Evolutionary conservation across 2,888 invertebrate species (phyloP), one percentile per base, ranked within the genome.

Genomic region (Thysanoteuthis rhombus): DNA sequence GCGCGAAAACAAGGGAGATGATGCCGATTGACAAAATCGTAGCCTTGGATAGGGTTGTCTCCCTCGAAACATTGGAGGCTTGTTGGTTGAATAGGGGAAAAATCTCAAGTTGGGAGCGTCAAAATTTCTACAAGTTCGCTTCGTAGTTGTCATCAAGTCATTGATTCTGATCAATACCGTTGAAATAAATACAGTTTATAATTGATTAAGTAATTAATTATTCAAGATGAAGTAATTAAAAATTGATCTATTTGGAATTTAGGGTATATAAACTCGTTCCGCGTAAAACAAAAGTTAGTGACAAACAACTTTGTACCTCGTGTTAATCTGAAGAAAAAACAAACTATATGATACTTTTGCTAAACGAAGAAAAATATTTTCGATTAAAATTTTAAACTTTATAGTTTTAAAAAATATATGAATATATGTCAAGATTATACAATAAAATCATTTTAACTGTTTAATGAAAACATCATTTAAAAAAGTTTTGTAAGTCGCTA

Each of bases 1-100:
- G 90, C 90, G 92, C 32, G 19, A 39, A 92, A 45, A 8, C 92
- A 92, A 45, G 92, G 92, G 92, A 92, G 92, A 92, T 40, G 92
- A 92, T 92, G 92, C 92, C 42, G 92, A 92, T n/a, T 36, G 92
- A 28, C 42, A 42, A n/a, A 92, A 32, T 19, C 32, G 4, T 42
- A 92, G 45, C 28, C 6, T 45, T 40, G 40, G n/a, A 40, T 92
- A 12, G 42, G 90, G 92, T 92, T 92, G n/a, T 92, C 92, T 92
- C 92, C 92, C 92, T 92, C 92, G 45, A 45, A n/a, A 75, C 16
- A 12, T 36, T 16, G 4, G 12, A n/a, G 10, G 16, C 16, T 10
- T 16, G 6, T 75, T n/a, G n/a, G 12, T n/a, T n/a, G 12, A 19
- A 75, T n/a, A 75, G 16, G 4, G 6, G 10, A 75, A 75, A n/a